Base-by-base conservation (phyloP, 2,888 invertebrate species). In the Dynastes grantii region DNA sequence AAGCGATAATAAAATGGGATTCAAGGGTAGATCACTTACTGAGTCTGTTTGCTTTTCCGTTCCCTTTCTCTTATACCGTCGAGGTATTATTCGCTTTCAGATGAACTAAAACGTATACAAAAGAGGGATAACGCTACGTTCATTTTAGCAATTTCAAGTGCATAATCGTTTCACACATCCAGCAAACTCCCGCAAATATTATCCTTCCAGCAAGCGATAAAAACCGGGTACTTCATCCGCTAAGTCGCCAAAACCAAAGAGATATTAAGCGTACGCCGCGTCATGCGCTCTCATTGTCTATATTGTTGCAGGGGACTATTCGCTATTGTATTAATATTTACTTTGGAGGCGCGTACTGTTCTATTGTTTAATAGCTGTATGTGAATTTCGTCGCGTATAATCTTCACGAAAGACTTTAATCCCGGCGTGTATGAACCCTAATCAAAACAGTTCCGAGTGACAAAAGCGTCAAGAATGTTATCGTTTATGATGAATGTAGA, bases 291-390 rank as follows among this genome's bases (percentile, higher is more conserved):
- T 51, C 68, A 29, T 51, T 51, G 51, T 29, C 68, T 51, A 68
- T 22, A 22, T 68, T 68, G 68, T 68, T 68, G 16, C 5, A 29
- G 1, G 32, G 51, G 51, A 29, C 49, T 51, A 68, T 68, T 51
- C 51, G 4, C 68, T 13, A 32, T 68, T 68, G 68, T 68, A 29
- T 68, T 68, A 68, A 68, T 68, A 51, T 68, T 68, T 68, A 68
- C 68, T 68, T 51, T 27, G 29, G 51, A 49, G 22, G 40, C 51
- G 68, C n/a, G 11, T 27, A n/a, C 51, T 27, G 29, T 51, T 29
- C 51, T 51, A 68, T 68, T 68, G 68, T 68, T 68, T 49, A 51
- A 51, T 49, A 29, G 27, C 68, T 29, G 5, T 68, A 68, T 51
- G 51, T 51, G 68, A 22, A 68, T 51, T 68, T 27, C 29, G 29